Evolutionary conservation across 2,888 invertebrate genomes (phyloP).

Genomic region (Sarcophaga variegata): DNA sequence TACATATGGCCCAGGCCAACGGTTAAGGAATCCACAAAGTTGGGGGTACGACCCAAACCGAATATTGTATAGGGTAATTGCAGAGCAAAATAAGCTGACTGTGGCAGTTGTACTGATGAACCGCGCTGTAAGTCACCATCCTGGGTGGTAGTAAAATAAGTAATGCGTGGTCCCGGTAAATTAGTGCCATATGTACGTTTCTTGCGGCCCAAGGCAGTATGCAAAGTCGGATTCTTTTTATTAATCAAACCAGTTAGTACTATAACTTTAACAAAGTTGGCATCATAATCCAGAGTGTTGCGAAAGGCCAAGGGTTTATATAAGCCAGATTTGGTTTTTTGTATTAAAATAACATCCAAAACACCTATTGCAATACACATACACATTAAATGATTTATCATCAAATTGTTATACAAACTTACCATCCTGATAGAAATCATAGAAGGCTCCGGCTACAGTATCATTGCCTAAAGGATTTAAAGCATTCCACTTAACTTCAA

Average conservation of each 20-base stretch:
- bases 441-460: constrained; percentile 93
- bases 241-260: constrained; percentile 92
- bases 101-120: constrained; percentile 93
- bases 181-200: constrained; percentile 93
- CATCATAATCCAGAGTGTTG: constrained; percentile 95
- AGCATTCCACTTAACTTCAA: constrained; percentile 89
- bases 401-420: not conserved
- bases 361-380: constrained; percentile 81
- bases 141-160: constrained; percentile 93
- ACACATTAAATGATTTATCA: not conserved
- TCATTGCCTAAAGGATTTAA: constrained; percentile 87
- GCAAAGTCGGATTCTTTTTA: constrained; percentile 86
- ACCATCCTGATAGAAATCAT: constrained; percentile 97
- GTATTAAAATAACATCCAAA: constrained; percentile 92
- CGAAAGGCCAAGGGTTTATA: constrained; percentile 90
- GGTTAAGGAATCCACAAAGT: constrained; percentile 95
- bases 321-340: constrained; percentile 82
- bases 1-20: constrained; percentile 89
- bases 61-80: constrained; percentile 97
- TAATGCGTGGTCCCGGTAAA: constrained; percentile 94
- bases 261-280: constrained; percentile 97
- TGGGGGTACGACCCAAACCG: constrained; percentile 98
- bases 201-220: constrained; percentile 89
- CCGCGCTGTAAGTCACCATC: constrained; percentile 91
- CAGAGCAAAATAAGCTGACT: constrained; percentile 95